phyloP scores from a whole-genome alignment of 92 coral and sea anemone genomes.

The Phenganax marumi region DNA sequence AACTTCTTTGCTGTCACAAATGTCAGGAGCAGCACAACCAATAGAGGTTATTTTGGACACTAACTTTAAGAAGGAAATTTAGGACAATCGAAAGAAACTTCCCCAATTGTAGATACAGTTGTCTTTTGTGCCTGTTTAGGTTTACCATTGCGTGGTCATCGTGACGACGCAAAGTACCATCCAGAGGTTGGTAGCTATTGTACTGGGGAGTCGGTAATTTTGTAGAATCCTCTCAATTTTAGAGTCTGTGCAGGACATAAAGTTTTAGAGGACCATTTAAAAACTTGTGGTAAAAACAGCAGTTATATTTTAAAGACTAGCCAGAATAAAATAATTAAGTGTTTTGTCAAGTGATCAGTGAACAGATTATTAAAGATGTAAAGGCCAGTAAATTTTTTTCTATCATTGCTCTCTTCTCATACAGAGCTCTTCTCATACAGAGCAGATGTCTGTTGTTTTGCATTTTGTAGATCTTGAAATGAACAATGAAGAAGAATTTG shows the following conservation, averaged over 20 bases:
- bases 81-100: background rate
- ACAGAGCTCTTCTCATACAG: background rate
- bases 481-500: background rate
- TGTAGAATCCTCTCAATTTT: conserved; percentile 24
- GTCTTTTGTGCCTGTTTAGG: conserved; percentile 9
- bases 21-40: conserved; percentile 8
- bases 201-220: background rate
- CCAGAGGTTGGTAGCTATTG: conserved; percentile 7
- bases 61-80: background rate
- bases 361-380: background rate
- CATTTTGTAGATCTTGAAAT: conserved; percentile 4
- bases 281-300: conserved; percentile 18
- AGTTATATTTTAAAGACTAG: conserved; percentile 23
- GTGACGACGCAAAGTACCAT: conserved; percentile 19
- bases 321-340: background rate
- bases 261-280: conserved; percentile 22
- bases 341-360: conserved; percentile 16
- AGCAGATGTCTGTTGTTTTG: background rate
- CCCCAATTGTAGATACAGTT: background rate
- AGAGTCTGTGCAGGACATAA: conserved; percentile 36
- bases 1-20: background rate
- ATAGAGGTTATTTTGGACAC: background rate
- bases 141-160: conserved; percentile 18
- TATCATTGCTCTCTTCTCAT: conserved; percentile 16
- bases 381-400: conserved; percentile 9